Percentiles rank a stretch among this genome's conserved stretches.
phyloP scores from a whole-genome alignment of 1,140 invertebrate species.

The Platorchestia sp. region DNA sequence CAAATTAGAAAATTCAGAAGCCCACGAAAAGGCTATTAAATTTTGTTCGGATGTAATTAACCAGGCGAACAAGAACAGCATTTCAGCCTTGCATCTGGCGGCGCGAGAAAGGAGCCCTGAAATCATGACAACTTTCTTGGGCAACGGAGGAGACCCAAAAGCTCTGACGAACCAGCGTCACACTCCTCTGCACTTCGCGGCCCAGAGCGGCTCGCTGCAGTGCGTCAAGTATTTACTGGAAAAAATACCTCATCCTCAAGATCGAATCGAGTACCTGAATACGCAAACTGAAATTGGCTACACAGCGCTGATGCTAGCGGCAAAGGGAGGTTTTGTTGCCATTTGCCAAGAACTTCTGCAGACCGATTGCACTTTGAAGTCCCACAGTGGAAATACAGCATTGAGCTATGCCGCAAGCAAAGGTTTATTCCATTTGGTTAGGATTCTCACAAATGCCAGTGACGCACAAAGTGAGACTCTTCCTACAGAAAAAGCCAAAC shows the following conservation, averaged over 20 bases:
- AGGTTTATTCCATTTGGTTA: not conserved
- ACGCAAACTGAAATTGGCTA: not conserved
- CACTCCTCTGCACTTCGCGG: constrained; percentile 1
- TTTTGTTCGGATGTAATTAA: not conserved
- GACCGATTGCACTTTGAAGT: not conserved
- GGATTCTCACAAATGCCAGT: not conserved
- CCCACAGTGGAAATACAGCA: not conserved
- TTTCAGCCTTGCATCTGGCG: not conserved
- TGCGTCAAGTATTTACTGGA: not conserved
- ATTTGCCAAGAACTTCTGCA: not conserved
- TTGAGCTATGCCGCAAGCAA: not conserved
- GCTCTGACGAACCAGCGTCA: not conserved
- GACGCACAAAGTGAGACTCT: not conserved
- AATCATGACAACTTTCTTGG: constrained; percentile 2
- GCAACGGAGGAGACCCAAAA: not conserved
- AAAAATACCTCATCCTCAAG: not conserved
- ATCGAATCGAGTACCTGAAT: not conserved
- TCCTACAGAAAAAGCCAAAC: not conserved
- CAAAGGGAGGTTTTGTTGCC: not conserved
- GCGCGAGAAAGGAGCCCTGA: constrained; percentile 6
- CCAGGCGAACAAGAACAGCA: not conserved
- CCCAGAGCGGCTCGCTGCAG: not conserved
- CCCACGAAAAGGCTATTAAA: not conserved
- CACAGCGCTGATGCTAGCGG: constrained; percentile 22
- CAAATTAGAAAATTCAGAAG: no score